Conservation (phyloP, 35 echinoderm and acorn worm genomes). For the Heliocidaris tuberculata region DNA sequence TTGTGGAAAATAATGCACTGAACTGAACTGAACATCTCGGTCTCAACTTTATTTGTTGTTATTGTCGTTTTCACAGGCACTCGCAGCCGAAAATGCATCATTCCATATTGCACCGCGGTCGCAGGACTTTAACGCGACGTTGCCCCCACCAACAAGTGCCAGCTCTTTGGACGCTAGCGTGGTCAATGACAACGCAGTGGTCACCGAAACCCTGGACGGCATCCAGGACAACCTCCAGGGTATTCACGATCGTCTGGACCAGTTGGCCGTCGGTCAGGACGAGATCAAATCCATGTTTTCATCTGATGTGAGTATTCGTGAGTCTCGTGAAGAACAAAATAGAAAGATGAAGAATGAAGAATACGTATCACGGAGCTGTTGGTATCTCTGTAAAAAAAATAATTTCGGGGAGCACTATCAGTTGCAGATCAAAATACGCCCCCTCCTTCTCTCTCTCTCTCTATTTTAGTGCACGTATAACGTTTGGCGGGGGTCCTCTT, state of each 20-base stretch:
- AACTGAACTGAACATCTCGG: no score
- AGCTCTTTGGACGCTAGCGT: conserved; percentile 20
- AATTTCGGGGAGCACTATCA: no score
- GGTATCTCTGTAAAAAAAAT: no score
- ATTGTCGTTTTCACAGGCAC: background rate
- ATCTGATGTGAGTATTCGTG: background rate
- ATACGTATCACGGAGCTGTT: no score
- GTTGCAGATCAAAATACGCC: no score
- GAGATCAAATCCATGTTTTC: conserved; percentile 31
- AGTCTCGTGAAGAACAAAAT: no score
- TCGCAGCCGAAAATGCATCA: conserved; percentile 36
- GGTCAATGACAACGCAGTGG: background rate
- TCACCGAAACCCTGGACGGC: conserved; percentile 43
- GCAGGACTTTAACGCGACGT: conserved; percentile 8
- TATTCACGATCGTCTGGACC: conserved; percentile 47
- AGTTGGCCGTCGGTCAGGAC: conserved; percentile 19
- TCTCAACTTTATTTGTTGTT: no score
- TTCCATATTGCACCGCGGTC: conserved; percentile 22
- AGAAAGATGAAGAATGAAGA: no score
- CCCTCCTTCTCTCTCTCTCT: no score
- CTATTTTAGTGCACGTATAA: no score
- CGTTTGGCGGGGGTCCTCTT: no score
- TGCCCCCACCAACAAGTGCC: conserved; percentile 29
- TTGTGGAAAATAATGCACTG: no score
- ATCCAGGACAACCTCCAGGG: conserved; percentile 29